These are phyloP conservation scores for Otus sunia DNA, from an alignment of 2,113 vertebrate species.

Conservation along the genomic window DNA sequence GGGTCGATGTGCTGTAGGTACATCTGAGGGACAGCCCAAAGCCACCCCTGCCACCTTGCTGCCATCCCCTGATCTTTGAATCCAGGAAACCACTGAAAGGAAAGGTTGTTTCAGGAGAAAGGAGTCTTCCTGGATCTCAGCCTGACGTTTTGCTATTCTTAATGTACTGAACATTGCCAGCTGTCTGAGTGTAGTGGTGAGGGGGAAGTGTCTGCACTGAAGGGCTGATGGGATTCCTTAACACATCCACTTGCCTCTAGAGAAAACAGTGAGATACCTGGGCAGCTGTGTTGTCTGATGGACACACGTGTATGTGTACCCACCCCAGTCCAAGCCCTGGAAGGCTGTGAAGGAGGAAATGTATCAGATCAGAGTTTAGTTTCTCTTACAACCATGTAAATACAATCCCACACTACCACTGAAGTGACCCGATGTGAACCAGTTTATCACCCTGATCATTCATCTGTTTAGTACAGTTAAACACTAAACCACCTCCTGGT, in stretches of 20 bases:
- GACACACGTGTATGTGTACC: too few species aligned
- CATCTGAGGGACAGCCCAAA: neutral
- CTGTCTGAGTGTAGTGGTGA: neutral
- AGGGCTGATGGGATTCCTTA: neutral
- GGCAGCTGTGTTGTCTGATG: neutral
- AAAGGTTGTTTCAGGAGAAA: neutral
- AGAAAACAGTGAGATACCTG: neutral
- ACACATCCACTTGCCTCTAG: neutral
- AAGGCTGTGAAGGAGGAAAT: neutral
- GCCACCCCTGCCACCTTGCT: neutral
- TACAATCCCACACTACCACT: neutral
- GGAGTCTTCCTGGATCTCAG: neutral
- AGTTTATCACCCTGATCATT: neutral
- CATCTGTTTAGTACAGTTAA: neutral
- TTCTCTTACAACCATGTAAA: neutral
- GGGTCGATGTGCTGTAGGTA: too few species aligned
- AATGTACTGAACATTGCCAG: rapidly evolving
- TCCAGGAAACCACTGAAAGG: neutral
- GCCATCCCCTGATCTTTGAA: neutral
- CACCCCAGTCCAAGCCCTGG: neutral
- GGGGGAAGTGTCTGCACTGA: neutral
- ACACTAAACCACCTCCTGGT: neutral
- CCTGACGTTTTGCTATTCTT: neutral
- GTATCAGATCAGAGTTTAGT: neutral
- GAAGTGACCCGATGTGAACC: neutral